A percentile compares a stretch with the other conserved stretches of the same genome.
phyloP scores from a whole-genome alignment of 2,113 vertebrate genomes.

The Urocolius indicus region DNA sequence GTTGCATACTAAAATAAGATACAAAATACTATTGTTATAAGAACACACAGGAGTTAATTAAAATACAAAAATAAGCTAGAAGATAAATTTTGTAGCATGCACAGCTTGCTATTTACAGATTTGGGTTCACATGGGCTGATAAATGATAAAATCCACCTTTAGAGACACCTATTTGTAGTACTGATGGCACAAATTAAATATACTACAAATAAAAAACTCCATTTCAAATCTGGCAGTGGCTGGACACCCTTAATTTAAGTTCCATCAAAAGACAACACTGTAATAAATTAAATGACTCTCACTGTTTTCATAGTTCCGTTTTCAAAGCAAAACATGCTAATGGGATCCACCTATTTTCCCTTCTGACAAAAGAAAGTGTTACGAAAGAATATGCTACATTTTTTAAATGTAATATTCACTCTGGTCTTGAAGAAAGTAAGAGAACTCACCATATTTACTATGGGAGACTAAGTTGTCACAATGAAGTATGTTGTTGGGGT shows the following conservation, averaged over 20 bases:
- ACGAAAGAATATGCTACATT: not conserved
- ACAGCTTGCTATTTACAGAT: not conserved
- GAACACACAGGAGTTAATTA: not conserved
- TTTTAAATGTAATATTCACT: not conserved
- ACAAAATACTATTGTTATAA: not conserved
- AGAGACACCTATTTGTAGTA: not conserved
- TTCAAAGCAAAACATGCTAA: not conserved
- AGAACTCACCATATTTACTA: not conserved
- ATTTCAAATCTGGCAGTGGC: not conserved
- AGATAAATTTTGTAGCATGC: not conserved
- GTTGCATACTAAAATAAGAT: constrained; percentile 46
- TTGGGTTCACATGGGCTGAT: not conserved
- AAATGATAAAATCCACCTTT: not conserved
- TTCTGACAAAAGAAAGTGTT: not conserved
- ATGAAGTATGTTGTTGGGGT: not conserved
- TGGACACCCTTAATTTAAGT: not conserved
- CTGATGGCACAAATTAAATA: too few species aligned
- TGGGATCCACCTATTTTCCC: not conserved
- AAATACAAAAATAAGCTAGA: not conserved
- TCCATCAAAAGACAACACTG: not conserved
- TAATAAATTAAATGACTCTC: not conserved
- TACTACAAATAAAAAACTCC: not conserved
- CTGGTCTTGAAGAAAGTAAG: not conserved
- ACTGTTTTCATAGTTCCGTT: not conserved
- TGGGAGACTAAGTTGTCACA: not conserved